Evolutionary conservation across 2,888 invertebrate genomes (phyloP), one percentile per base, ranked within the genome.

Genomic region (Myopa testacea): DNA sequence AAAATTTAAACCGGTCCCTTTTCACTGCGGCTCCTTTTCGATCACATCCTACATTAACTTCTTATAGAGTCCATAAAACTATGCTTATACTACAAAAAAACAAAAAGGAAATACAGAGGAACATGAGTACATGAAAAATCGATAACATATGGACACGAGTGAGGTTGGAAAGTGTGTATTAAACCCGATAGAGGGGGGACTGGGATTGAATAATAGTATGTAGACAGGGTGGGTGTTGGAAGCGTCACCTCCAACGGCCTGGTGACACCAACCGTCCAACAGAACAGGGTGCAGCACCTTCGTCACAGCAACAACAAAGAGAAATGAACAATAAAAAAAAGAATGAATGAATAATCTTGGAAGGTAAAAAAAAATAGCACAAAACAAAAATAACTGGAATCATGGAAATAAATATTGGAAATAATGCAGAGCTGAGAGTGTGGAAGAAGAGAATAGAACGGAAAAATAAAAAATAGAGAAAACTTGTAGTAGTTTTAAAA

Each of bases 121-220:
- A 74, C 77, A 77, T 12, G n/a, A 70, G 58, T 14, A 38, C 37
- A 76, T 70, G 60, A 81, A 87, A 87, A 87, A 87, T 87, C 87
- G 84, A 87, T 87, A 87, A 81, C 85, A 85, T 87, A 86, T 85
- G 86, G 84, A 81, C 55, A 77, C 75, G 70, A 80, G 81, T 45
- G 45, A 45, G 10, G 45, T 45, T 45, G 45, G 45, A 45, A 45
- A 45, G 45, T 45, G 0, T 45, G 45, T 10, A 10, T 45, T 45
- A 10, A 79, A 78, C 82, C 4, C 58, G 58, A n/a, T n/a, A n/a
- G n/a, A n/a, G n/a, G n/a, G n/a, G n/a, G n/a, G n/a, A n/a, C n/a
- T n/a, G n/a, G n/a, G n/a, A n/a, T n/a, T n/a, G n/a, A n/a, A n/a
- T n/a, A n/a, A n/a, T n/a, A n/a, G n/a, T n/a, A n/a, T n/a, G n/a